Percentiles rank a stretch among this genome's conserved stretches.
Evolutionary conservation across 2,888 invertebrate species (phyloP).

Genomic region (Caenorhabditis sinica): DNA sequence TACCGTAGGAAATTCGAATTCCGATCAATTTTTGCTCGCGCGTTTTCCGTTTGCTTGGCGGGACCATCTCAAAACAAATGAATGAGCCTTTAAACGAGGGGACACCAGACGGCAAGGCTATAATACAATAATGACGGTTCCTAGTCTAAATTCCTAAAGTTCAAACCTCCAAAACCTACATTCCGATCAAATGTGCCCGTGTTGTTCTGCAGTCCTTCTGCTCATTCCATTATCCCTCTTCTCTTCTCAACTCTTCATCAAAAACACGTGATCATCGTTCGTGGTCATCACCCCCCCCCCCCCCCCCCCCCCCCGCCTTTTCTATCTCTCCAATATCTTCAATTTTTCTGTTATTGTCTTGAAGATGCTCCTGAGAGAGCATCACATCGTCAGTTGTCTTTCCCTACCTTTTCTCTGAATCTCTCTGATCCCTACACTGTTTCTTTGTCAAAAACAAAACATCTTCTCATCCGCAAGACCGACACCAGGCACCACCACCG

Average conservation of each 20-base stretch:
- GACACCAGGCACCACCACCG: conserved; percentile 17
- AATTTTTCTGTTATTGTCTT: too few species aligned
- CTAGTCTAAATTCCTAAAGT: neutral
- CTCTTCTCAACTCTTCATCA: too few species aligned
- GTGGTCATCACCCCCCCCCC: conserved; percentile 23
- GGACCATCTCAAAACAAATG: too few species aligned
- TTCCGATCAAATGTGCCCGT: neutral
- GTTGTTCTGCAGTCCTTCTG: neutral
- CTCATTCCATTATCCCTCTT: neutral
- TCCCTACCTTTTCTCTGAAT: conserved; percentile 24
- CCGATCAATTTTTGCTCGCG: too few species aligned
- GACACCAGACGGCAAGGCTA: too few species aligned
- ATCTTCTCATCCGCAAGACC: neutral
- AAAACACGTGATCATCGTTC: conserved; percentile 62
- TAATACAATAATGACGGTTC: neutral
- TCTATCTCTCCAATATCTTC: too few species aligned
- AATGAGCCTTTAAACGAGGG: too few species aligned
- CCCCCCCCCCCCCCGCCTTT: neutral
- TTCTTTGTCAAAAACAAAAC: conserved; percentile 27
- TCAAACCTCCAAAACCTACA: conserved; percentile 5
- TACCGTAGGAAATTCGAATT: too few species aligned
- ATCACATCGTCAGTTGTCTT: conserved; percentile 30
- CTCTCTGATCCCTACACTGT: conserved; percentile 22
- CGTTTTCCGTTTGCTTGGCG: too few species aligned
- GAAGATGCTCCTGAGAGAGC: neutral